A percentile compares a stretch with the other conserved stretches of the same genome.
Evolutionary conservation across 2,888 invertebrate species (phyloP).

Genomic region (Oligia strigilis): DNA sequence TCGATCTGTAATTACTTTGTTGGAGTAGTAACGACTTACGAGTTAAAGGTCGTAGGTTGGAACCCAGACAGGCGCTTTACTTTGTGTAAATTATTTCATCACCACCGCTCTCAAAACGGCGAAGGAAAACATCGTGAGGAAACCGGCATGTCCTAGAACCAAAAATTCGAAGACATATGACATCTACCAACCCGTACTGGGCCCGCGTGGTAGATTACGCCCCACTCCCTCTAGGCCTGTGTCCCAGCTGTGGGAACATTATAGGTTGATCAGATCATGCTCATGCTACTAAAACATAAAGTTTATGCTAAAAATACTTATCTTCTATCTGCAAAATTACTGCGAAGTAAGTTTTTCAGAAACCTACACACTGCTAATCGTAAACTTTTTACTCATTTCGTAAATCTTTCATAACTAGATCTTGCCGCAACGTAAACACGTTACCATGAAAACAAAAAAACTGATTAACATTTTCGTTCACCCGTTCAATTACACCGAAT

Average conservation of each 20-base stretch:
- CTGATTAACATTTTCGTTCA: constrained; percentile 4
- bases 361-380: background rate
- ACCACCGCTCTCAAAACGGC: background rate
- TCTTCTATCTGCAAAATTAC: background rate
- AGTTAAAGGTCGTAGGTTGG: too few species aligned
- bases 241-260: background rate
- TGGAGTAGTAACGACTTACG: background rate
- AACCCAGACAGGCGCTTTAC: background rate
- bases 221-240: background rate
- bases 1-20: background rate
- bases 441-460: background rate
- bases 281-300: background rate
- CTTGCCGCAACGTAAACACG: background rate
- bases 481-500: constrained; percentile 37
- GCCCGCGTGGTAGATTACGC: background rate
- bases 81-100: background rate
- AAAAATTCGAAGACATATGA: background rate
- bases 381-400: background rate
- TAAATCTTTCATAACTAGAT: background rate
- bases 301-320: background rate
- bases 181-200: background rate
- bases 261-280: background rate
- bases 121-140: background rate
- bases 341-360: background rate
- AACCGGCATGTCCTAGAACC: background rate